Conservation (phyloP, 2,113 vertebrate genomes). For the Silurus meridionalis region DNA sequence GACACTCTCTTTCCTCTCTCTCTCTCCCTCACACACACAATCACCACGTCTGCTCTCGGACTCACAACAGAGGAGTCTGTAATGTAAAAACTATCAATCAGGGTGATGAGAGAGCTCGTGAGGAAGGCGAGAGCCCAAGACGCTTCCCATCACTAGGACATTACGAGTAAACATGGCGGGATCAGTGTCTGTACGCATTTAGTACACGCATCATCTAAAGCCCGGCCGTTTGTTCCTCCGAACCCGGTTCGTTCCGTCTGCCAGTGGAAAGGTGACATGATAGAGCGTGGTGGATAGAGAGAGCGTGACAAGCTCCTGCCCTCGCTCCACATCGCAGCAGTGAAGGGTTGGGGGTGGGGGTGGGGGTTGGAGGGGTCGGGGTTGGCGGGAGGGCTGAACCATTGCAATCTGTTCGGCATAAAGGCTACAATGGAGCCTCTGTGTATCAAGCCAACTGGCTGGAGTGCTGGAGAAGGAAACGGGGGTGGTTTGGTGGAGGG, state of each 20-base stretch:
- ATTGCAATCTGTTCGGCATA: slow-evolving; percentile 71
- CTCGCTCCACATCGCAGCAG: slow-evolving; percentile 33
- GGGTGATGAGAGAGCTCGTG: slow-evolving; percentile 21
- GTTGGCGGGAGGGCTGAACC: slow-evolving; percentile 41
- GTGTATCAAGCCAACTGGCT: slow-evolving; percentile 62
- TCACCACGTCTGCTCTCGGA: slow-evolving; percentile 10
- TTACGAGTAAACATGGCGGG: background rate
- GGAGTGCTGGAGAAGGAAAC: slow-evolving; percentile 11
- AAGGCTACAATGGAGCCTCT: slow-evolving; percentile 71
- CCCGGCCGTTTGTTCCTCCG: background rate
- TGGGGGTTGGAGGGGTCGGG: too few species aligned
- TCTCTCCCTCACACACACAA: slow-evolving; percentile 3
- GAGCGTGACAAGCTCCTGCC: slow-evolving; percentile 31
- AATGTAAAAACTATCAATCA: slow-evolving; percentile 50
- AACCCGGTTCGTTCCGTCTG: background rate
- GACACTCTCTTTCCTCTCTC: background rate
- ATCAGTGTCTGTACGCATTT: background rate
- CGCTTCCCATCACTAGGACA: background rate
- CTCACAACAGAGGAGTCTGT: slow-evolving; percentile 32
- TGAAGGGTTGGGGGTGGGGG: background rate
- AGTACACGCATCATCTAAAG: background rate
- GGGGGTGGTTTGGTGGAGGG: background rate
- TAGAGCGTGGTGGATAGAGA: background rate
- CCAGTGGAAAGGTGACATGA: background rate
- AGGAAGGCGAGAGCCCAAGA: background rate